These are phyloP conservation scores for Linurgus olivaceus DNA, from an alignment of 2,797 vertebrate species.

Conservation along the genomic window DNA sequence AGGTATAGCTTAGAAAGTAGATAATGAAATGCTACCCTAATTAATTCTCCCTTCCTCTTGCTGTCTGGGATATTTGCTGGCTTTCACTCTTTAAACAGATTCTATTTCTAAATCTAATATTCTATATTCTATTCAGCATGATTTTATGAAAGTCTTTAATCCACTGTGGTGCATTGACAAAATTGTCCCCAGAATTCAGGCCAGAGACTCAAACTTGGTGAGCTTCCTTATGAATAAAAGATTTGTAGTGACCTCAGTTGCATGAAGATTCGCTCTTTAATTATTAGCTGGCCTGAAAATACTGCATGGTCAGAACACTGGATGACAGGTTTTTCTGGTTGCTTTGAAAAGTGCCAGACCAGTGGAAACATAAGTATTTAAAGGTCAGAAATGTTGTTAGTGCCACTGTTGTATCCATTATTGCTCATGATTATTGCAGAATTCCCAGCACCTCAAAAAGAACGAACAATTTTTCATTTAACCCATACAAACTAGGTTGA, in stretches of 20 bases:
- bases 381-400: background rate
- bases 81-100: background rate
- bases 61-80: too few relatives aligned
- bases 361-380: background rate
- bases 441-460: background rate
- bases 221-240: background rate
- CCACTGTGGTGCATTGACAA: background rate
- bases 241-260: background rate
- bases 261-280: background rate
- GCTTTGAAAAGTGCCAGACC: background rate
- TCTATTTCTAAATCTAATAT: too few relatives aligned
- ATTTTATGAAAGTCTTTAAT: background rate
- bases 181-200: background rate
- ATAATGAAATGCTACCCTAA: accelerated
- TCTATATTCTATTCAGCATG: too few relatives aligned
- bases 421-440: background rate
- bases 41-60: background rate
- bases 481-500: background rate
- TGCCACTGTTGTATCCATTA: background rate
- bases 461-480: background rate
- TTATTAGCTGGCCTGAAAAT: background rate
- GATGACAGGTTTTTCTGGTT: background rate
- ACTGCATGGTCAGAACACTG: background rate
- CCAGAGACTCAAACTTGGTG: background rate
- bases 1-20: slow-evolving; percentile 74